Conservation (phyloP, 2,797 vertebrate species). For the Sebastes taczanowskii region DNA sequence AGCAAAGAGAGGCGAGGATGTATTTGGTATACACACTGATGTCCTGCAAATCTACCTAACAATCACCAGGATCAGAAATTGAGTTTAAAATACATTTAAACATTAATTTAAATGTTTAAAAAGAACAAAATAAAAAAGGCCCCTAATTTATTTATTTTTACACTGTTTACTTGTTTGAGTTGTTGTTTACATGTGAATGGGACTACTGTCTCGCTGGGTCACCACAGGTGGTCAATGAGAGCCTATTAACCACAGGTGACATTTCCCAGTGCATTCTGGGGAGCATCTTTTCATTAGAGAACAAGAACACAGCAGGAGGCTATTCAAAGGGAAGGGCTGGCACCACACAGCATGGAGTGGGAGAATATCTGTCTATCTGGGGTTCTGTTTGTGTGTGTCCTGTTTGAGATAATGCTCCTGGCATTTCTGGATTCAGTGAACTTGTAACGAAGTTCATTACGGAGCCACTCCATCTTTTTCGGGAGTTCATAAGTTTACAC, state of each 20-base stretch:
- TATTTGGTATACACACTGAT: not conserved
- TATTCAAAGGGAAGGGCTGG: slow-evolving; percentile 20
- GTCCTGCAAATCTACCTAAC: not conserved
- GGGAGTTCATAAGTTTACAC: not conserved
- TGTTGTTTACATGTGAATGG: slow-evolving; percentile 46
- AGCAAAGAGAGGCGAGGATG: slow-evolving; percentile 26
- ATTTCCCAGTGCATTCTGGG: slow-evolving; percentile 34
- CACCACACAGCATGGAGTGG: slow-evolving; percentile 6
- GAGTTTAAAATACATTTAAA: not conserved
- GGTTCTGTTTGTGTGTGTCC: not conserved
- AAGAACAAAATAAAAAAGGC: not conserved
- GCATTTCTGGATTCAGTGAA: not conserved
- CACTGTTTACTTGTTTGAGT: not conserved
- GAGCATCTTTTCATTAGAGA: slow-evolving; percentile 38
- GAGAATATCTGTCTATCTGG: not conserved
- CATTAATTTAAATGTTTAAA: not conserved
- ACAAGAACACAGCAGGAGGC: slow-evolving; percentile 47
- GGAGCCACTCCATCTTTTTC: not conserved
- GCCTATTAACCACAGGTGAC: slow-evolving; percentile 54
- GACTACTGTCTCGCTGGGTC: slow-evolving; percentile 7
- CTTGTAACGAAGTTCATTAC: not conserved
- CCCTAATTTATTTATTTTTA: not conserved
- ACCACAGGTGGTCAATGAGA: slow-evolving; percentile 47
- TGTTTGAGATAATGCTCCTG: slow-evolving; percentile 6
- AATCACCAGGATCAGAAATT: not conserved